Percentiles rank a stretch among this genome's conserved stretches.
Conservation (phyloP, 2,113 vertebrate species). For the Pseudorasbora parva region DNA sequence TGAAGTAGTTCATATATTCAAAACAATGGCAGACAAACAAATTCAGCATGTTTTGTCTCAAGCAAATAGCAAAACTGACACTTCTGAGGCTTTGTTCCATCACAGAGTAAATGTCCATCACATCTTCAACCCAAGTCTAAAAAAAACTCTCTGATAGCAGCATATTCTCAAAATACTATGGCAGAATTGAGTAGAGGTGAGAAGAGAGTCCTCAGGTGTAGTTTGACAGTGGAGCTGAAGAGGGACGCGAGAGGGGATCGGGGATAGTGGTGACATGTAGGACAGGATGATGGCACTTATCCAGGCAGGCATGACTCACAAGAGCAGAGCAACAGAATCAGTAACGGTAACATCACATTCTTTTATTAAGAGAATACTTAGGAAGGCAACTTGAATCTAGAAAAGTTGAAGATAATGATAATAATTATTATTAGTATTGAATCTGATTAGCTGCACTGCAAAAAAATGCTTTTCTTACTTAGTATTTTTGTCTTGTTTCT, state of each 20-base stretch:
- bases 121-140: slow-evolving; percentile 63
- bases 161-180: slow-evolving; percentile 63
- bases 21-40: not conserved
- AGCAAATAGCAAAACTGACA: not conserved
- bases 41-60: not conserved
- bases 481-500: too few species aligned
- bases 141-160: slow-evolving; percentile 53
- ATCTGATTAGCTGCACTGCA: too few species aligned
- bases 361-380: not conserved
- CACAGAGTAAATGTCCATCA: slow-evolving; percentile 63
- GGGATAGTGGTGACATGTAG: slow-evolving; percentile 64
- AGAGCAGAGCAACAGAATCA: slow-evolving; percentile 29
- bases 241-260: slow-evolving; percentile 50
- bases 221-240: slow-evolving; percentile 36
- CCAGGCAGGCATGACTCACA: slow-evolving; percentile 45
- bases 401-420: not conserved
- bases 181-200: slow-evolving; percentile 66
- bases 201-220: slow-evolving; percentile 46
- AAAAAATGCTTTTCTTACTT: too few species aligned
- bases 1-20: not conserved
- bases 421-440: not conserved
- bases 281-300: slow-evolving; percentile 59
- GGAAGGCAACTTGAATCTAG: not conserved
- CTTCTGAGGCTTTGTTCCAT: not conserved
- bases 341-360: not conserved